Evolutionary conservation across 2,888 invertebrate genomes (phyloP).

Genomic region (Chrysodeixis includens): DNA sequence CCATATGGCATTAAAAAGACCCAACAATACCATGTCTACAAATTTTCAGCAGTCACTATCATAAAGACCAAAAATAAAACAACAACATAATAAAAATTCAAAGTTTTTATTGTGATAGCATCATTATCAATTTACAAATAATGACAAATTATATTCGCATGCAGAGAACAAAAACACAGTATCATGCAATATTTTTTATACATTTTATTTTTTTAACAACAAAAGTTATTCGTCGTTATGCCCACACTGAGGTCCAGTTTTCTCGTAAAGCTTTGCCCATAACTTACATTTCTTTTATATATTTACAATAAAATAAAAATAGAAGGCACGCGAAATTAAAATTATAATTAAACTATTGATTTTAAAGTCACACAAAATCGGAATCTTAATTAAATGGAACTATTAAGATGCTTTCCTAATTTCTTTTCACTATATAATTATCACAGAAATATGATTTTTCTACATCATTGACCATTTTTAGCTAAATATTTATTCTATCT

Average conservation of each 20-base stretch:
- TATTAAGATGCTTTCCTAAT: slow-evolving; percentile 64
- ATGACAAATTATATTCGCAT: slow-evolving; percentile 74
- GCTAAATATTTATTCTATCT: slow-evolving; percentile 59
- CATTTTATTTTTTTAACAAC: slow-evolving; percentile 70
- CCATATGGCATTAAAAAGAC: too few species aligned
- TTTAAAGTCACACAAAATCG: slow-evolving; percentile 43
- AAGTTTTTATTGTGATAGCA: slow-evolving; percentile 54
- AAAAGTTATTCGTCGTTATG: slow-evolving; percentile 57
- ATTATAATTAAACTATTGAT: slow-evolving; percentile 40
- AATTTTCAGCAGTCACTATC: too few species aligned
- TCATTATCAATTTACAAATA: slow-evolving; percentile 59
- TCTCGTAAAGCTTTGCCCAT: slow-evolving; percentile 48
- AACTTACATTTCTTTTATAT: slow-evolving; percentile 40
- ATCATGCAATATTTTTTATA: slow-evolving; percentile 84
- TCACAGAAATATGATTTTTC: slow-evolving; percentile 76
- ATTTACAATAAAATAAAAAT: slow-evolving; percentile 52
- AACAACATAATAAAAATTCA: slow-evolving; percentile 48
- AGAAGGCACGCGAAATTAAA: slow-evolving; percentile 55
- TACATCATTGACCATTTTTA: slow-evolving; percentile 57
- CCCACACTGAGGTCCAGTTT: slow-evolving; percentile 50
- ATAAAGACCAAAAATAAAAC: slow-evolving; percentile 36
- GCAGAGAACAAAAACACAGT: slow-evolving; percentile 83
- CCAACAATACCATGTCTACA: too few species aligned
- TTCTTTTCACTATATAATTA: slow-evolving; percentile 69
- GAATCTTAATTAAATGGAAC: slow-evolving; percentile 53